phyloP scores from a whole-genome alignment of 92 coral and sea anemone genomes.

The Bergia puertoricense region DNA sequence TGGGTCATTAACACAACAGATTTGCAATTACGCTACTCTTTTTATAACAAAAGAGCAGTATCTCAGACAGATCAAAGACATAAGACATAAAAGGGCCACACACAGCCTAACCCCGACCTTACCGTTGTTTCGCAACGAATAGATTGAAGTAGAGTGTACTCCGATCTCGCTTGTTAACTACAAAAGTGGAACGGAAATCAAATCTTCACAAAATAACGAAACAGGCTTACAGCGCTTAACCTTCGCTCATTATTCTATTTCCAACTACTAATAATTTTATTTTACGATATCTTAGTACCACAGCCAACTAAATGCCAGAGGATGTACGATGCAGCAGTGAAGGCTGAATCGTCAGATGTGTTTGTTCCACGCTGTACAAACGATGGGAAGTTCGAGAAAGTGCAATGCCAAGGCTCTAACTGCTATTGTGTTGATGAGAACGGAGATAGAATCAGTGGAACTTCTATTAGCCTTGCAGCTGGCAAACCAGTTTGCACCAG shows the following conservation, averaged over 20 bases:
- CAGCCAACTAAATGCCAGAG: slow-evolving; percentile 62
- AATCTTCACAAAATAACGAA: too few species aligned
- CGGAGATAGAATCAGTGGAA: slow-evolving; percentile 69
- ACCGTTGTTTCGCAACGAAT: too few species aligned
- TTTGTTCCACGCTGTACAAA: slow-evolving; percentile 74
- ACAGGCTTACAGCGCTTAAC: too few species aligned
- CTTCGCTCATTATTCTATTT: too few species aligned
- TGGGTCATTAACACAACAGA: neutral
- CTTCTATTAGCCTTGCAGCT: slow-evolving; percentile 60
- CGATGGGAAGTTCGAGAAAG: slow-evolving; percentile 77
- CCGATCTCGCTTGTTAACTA: too few species aligned
- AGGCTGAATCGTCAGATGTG: slow-evolving; percentile 47
- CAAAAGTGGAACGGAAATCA: too few species aligned
- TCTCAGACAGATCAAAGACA: neutral
- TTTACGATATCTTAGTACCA: slow-evolving; percentile 37
- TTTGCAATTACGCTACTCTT: neutral
- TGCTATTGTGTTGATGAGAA: slow-evolving; percentile 84
- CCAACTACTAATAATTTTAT: neutral
- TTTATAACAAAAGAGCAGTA: neutral
- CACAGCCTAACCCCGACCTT: too few species aligned
- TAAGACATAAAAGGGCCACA: too few species aligned
- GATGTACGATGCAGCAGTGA: slow-evolving; percentile 59
- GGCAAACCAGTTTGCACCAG: slow-evolving; percentile 74
- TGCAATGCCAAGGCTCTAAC: slow-evolving; percentile 69
- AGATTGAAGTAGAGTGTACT: too few species aligned